Evolutionary conservation across 2,113 vertebrate species (phyloP), one percentile per base, ranked within the genome.

Genomic region (Willisornis vidua): DNA sequence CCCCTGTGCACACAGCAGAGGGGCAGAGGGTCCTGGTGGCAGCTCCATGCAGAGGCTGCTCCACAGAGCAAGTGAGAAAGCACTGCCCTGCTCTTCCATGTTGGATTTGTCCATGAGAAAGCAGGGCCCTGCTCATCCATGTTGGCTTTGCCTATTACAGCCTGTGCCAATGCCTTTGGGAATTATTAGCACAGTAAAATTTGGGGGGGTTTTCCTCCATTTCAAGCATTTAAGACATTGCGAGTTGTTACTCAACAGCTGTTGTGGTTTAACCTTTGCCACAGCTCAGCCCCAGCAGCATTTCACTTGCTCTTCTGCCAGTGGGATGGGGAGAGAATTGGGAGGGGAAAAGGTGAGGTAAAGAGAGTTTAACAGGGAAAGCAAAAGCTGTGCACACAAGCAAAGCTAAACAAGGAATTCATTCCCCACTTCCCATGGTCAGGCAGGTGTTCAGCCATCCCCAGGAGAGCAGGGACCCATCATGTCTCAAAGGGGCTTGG

Each of bases 41-140:
- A 84, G 72, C 71, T 79, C 12, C 2, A n/a, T 57, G 54, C 46
- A 67, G 52, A 86, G 28, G 14, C 28, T 54, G 85, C 61, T 93
- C 85, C 29, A 2, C 17, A 4, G 75, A 55, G 52, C 0, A 0
- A 73, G 33, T 3, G 1, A 41, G 28, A 20, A 87, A 71, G 17
- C 1, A 0, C 24, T 45, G 45, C 54, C 46, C 48, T 29, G 46
- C 59, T 72, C 54, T 35, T 54, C 67, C 20, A 1, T 1, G 29
- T 19, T 80, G 73, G 51, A 65, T 43, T 65, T 31, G 12, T 65
- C 62, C 62, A 65, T 20, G 62, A 65, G 19, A 43, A 63, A 65
- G 13, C 28, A 43, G 39, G 10, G 45, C 54, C 48, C 37, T 17
- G 22, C 61, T 63, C 75, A 28, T 55, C 63, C 20, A 1, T 1